phyloP scores from a whole-genome alignment of 2,113 vertebrate genomes.

The Sander lucioperca region DNA sequence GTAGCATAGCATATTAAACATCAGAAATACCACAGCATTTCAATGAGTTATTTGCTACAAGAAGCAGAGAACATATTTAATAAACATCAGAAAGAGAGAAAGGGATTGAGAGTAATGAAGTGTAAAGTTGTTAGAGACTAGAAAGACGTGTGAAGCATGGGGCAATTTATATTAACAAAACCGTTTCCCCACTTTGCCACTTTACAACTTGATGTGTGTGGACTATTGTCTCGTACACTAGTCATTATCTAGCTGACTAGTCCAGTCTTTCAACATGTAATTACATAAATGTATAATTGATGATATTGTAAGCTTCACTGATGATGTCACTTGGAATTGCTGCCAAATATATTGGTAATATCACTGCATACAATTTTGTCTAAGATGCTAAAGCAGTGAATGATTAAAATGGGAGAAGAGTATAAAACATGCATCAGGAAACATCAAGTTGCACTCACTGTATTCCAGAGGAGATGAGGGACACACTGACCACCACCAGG shows the following conservation, averaged over 20 bases:
- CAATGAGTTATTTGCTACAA: conserved; percentile 64
- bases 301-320: background rate
- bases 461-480: conserved; percentile 99
- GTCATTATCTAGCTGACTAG: conserved; percentile 23
- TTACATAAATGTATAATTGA: conserved; percentile 23
- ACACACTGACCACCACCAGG: conserved; percentile 98
- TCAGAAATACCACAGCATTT: conserved; percentile 66
- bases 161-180: conserved; percentile 49
- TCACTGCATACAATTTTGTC: background rate
- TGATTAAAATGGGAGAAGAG: background rate
- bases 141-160: conserved; percentile 55
- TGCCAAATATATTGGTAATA: background rate
- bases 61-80: conserved; percentile 63
- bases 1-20: conserved; percentile 78
- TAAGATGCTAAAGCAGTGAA: background rate
- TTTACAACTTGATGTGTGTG: conserved; percentile 41
- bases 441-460: conserved; percentile 89
- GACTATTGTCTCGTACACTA: conserved; percentile 17
- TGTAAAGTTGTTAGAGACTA: conserved; percentile 59
- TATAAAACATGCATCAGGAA: conserved; percentile 22
- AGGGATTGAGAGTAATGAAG: conserved; percentile 50
- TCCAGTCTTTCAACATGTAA: background rate
- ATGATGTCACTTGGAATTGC: background rate
- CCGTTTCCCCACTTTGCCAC: conserved; percentile 20
- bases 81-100: conserved; percentile 63